A percentile compares a stretch with the other conserved stretches of the same genome.
phyloP scores from a whole-genome alignment of 2,888 invertebrate species.

The Drosophila monieri region DNA sequence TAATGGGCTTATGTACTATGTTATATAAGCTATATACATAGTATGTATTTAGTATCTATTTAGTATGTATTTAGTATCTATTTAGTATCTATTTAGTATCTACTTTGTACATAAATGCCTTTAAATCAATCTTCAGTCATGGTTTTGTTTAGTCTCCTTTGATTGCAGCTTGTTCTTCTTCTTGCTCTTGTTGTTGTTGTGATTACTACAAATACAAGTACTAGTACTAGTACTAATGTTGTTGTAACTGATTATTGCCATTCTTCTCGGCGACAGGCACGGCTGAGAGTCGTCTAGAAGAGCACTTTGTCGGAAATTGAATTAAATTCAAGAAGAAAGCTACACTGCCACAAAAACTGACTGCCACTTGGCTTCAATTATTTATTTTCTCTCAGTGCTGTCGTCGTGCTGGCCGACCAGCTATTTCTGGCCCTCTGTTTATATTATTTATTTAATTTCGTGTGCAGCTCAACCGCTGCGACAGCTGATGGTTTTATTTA shows the following conservation, averaged over 20 bases:
- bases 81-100: no score
- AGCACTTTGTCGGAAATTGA: conserved; percentile 66
- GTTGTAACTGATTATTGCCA: conserved; percentile 34
- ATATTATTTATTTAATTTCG: conserved; percentile 49
- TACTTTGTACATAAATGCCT: not conserved
- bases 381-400: conserved; percentile 12
- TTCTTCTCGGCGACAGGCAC: conserved; percentile 65
- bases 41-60: no score
- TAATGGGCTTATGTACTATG: not conserved
- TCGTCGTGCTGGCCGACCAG: conserved; percentile 16
- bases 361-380: not conserved
- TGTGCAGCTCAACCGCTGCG: conserved; percentile 44
- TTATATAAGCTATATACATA: no score
- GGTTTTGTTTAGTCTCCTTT: conserved; percentile 51
- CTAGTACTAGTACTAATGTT: not conserved
- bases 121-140: conserved; percentile 49
- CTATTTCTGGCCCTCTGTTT: conserved; percentile 37
- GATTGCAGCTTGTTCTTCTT: conserved; percentile 45
- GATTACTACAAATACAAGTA: no score
- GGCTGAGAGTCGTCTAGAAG: conserved; percentile 52
- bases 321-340: conserved; percentile 65
- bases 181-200: conserved; percentile 12
- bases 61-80: no score
- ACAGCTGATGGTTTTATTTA: conserved; percentile 75
- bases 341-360: not conserved